Base-by-base conservation (phyloP, 2,113 vertebrate genomes). In the Thymallus thymallus region DNA sequence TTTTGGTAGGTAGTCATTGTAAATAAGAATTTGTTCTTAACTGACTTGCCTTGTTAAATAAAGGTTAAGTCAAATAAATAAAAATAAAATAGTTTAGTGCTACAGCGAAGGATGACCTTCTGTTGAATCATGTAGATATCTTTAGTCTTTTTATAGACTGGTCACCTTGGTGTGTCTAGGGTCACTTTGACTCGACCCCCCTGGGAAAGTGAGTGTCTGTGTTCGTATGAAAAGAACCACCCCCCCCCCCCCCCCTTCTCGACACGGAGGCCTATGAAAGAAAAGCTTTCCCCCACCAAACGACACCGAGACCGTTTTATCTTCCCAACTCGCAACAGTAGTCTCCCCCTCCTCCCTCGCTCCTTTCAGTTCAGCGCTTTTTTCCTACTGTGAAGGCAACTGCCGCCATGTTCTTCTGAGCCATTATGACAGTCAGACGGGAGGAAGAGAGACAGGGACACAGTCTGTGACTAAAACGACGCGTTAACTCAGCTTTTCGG, bases 301-400 rank as follows among this genome's bases (percentile, higher is more conserved):
- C 84, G 35, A 1, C 79, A 87, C 79, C 81, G 70, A 32, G 41
- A 81, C 73, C 78, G 75, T 60, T 60, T 60, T 60, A 60, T 60
- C 56, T 60, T 22, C 10, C 56, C 56, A 60, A 51, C 48, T 51
- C 48, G 48, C 48, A 16, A 51, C 12, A 18, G 48, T 18, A 16
- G 48, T 51, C 48, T 51, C 12, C 48, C 48, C 48, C 48, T 51
- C 16, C 48, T 51, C 48, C 3, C 46, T 51, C 46, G 4, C 51
- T 22, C 18, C 20, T n/a, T 20, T 60, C 56, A 60, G n/a, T 60
- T 60, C 56, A 60, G 18, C 56, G 56, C 56, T 60, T 60, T 60
- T 22, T 14, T n/a, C 56, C 56, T 16, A 41, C 51, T 6, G 51
- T 55, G 35, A 51, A 51, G 20, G 9, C 6, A 60, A 60, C 56